Base-by-base conservation (phyloP, 1,140 invertebrate genomes). In the Triops cancriformis region DNA sequence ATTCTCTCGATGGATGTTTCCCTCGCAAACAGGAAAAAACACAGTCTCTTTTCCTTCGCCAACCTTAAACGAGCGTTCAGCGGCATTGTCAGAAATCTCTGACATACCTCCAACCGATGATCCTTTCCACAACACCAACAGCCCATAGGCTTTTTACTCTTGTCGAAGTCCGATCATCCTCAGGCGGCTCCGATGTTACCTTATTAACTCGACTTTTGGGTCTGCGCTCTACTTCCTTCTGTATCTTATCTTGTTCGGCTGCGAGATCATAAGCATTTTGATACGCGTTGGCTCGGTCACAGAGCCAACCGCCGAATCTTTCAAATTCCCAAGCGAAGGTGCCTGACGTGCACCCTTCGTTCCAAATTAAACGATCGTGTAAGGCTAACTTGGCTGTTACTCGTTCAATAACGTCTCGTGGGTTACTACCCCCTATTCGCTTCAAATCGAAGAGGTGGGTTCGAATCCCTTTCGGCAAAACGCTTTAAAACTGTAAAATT, bases 341-440 rank as follows among this genome's bases (percentile, higher is more conserved):
- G 18, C 43, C 43, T 45, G 43, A 1, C 1, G 43, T 11, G 43
- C 43, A 45, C 10, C 43, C 43, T 51, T 51, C 45, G 27, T 77
- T 77, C 1, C 76, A 77, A 11, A 27, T 72, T 1, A 77, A 31
- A 23, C 76, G 76, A 37, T 77, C 76, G 26, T 51, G 26, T 9
- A 72, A 18, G 28, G 72, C 26, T 11, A 77, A 72, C 26, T 77
- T 77, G 12, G 45, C 10, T 27, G 45, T 31, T n/a, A n/a, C n/a
- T n/a, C n/a, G n/a, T n/a, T n/a, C n/a, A n/a, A n/a, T n/a, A n/a
- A n/a, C n/a, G n/a, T 77, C 76, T 11, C n/a, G 14, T 27, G 18
- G 37, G 2, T n/a, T 23, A 12, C 64, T 31, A 26, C 73, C 76
- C 18, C 51, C 76, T 6, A 77, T 73, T 18, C 76, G 72, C 5